These are phyloP conservation scores for Hemibagrus guttatus DNA, from an alignment of 2,797 vertebrate species.

Conservation along the genomic window DNA sequence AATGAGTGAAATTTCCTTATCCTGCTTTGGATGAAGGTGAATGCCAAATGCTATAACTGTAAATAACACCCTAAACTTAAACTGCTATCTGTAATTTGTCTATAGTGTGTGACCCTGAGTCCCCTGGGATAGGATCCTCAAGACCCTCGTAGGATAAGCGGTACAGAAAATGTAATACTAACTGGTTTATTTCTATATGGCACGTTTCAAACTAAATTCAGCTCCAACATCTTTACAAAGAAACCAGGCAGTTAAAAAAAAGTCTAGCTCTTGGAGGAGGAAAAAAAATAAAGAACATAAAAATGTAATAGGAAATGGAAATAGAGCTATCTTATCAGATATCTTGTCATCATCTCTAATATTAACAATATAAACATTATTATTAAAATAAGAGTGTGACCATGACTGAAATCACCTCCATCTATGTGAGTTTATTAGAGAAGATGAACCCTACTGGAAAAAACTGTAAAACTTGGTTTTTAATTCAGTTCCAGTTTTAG, in stretches of 20 bases:
- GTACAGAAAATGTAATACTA: no score
- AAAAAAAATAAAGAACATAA: neutral
- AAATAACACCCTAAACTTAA: no score
- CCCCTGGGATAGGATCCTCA: no score
- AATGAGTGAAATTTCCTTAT: no score
- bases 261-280: no score
- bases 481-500: neutral
- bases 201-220: neutral
- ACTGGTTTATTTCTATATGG: neutral
- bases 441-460: neutral
- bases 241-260: no score
- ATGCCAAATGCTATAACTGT: no score
- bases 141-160: no score
- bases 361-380: neutral
- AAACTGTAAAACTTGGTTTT: neutral
- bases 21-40: no score
- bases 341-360: neutral
- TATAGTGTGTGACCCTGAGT: no score
- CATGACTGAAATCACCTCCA: neutral
- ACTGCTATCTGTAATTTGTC: no score
- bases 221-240: no score
- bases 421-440: neutral
- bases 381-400: neutral
- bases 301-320: neutral
- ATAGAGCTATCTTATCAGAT: neutral